Base-by-base conservation (phyloP, 1,140 invertebrate species). In the Hylyphantes graminicola region DNA sequence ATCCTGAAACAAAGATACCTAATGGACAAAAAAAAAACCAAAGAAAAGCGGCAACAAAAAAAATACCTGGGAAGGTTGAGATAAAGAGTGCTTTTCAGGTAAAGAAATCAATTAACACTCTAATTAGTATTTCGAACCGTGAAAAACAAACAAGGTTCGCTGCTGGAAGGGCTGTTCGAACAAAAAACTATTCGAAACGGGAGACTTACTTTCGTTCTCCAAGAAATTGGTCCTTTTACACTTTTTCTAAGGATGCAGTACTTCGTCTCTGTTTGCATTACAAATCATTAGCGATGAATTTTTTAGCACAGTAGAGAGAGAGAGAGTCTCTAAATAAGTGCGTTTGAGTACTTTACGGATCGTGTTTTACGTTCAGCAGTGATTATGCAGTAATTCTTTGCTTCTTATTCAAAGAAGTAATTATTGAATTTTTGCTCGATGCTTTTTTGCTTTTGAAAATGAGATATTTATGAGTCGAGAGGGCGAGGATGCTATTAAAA, bases 81-180 rank as follows among this genome's bases (percentile, higher is more conserved):
- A 8, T 54, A 51, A 51, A 70, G 67, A 70, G n/a, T 55, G 17
- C 35, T 10, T 72, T 72, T 53, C 78, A 81, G 79, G 79, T 81
- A 73, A 81, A 81, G 79, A 81, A 81, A 81, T 81, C 79, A 81
- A 81, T 81, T 81, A 81, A 68, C 68, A 13, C 57, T 13, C 67
- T 81, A 81, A 81, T 81, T 81, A 81, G 79, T 81, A 81, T 67
- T 63, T 81, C 57, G 79, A 81, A 81, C 79, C 79, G 55, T 61
- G 79, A 81, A 81, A 81, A 81, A 78, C 76, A 78, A 81, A 81
- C 79, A 81, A 72, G 67, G 50, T 51, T 17, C 11, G 57, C 10
- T 35, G 57, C 61, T n/a, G 55, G 53, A 17, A 35, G 50, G 64
- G 63, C 55, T 72, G 19, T 21, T 51, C 51, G 65, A 80, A 73